phyloP scores from a whole-genome alignment of 2,113 vertebrate species.

The Nesogale talazaci region DNA sequence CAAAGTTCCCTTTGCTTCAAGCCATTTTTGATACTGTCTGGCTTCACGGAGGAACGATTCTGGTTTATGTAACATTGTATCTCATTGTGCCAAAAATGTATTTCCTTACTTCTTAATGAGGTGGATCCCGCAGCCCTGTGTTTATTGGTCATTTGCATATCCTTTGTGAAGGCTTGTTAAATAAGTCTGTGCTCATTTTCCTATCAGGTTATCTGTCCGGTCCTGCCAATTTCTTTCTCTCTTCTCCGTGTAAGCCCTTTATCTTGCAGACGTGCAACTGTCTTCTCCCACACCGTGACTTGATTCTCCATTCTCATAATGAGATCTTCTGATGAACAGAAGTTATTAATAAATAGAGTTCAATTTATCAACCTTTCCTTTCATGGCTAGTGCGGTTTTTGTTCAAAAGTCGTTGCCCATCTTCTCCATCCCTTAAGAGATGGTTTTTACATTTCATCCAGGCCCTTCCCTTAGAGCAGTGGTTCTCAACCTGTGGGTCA shows the following conservation, averaged over 20 bases:
- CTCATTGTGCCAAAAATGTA: not conserved
- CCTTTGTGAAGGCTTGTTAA: not conserved
- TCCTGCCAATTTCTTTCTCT: not conserved
- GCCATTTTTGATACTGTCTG: no score
- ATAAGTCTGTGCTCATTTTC: not conserved
- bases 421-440: not conserved
- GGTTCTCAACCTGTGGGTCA: not conserved
- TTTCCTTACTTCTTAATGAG: not conserved
- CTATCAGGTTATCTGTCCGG: not conserved
- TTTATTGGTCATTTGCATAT: not conserved
- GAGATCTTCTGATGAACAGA: not conserved
- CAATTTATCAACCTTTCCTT: not conserved
- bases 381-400: not conserved
- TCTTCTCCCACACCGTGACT: not conserved
- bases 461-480: not conserved
- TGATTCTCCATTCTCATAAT: not conserved
- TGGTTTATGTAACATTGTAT: not conserved
- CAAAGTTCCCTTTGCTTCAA: no score
- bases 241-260: not conserved
- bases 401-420: not conserved
- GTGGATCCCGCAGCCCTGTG: fast-evolving
- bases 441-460: not conserved
- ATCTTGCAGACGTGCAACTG: not conserved
- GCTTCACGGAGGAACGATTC: not conserved
- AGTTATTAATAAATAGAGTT: not conserved